These are phyloP conservation scores for Mythimna pallens DNA, from an alignment of 2,888 invertebrate species.

Conservation along the genomic window DNA sequence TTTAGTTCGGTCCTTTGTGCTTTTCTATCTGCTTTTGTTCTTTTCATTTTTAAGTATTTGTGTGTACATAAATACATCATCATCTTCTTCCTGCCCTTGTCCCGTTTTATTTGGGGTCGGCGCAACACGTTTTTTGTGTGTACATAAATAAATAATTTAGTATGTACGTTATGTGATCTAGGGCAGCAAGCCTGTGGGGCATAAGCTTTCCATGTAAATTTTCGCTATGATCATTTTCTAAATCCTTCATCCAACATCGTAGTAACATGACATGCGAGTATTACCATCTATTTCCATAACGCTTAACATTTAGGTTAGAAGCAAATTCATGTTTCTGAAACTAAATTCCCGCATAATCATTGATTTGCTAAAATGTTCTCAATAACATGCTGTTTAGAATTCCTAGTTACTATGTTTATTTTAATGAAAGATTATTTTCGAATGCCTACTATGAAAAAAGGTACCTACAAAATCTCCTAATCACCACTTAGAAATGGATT, in stretches of 20 bases:
- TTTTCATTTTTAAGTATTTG: no score
- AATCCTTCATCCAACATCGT: conserved; percentile 8
- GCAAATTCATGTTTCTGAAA: conserved; percentile 47
- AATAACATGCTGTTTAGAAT: neutral
- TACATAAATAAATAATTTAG: no score
- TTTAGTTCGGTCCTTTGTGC: no score
- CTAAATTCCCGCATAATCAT: conserved; percentile 36
- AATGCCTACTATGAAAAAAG: neutral
- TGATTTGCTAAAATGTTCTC: conserved; percentile 23
- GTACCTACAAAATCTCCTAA: neutral
- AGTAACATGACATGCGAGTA: conserved; percentile 6
- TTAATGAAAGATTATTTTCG: neutral
- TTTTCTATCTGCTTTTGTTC: no score
- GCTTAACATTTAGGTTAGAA: conserved; percentile 29
- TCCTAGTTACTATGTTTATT: neutral
- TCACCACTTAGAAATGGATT: neutral
- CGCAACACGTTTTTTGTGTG: no score
- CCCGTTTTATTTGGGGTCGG: no score
- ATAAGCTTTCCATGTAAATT: neutral
- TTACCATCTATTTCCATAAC: conserved; percentile 31
- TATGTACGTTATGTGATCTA: neutral
- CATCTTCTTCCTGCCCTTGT: no score
- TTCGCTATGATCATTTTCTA: neutral
- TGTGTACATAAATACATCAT: no score
- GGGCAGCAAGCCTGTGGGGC: neutral